Base-by-base conservation (phyloP, 2,888 invertebrate genomes). In the Acronicta psi region DNA sequence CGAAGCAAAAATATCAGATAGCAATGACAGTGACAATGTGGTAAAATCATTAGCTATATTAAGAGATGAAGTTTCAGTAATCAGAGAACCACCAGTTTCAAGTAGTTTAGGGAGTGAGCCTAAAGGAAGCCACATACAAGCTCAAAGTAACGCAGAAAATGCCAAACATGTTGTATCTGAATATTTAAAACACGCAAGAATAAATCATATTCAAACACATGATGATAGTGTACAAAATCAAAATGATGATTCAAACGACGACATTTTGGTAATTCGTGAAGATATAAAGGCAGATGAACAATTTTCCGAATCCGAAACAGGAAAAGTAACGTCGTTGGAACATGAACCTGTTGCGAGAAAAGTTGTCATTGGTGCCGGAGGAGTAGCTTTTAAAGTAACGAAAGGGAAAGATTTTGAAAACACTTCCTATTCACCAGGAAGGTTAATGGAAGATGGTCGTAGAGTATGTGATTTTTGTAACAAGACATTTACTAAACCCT, bases 401-500 rank as follows among this genome's bases (percentile, higher is more conserved):
- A 95, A 95, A 72, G 86, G 95, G 77, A 91, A 95, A 82, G 92
- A 95, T 69, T 93, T 92, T 82, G 83, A 94, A 78, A 86, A 86
- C 45, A 64, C 88, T 34, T 87, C 94, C 4, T 94, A 94, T 75
- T 89, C 95, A 41, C 93, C 94, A 7, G 92, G 95, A 6, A 87
- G 94, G 68, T 94, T 96, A 11, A 95, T 96, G 83, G 96, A 96
- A 81, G 97, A 97, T 80, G 97, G 97, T 0, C 95, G 96, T 54
- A 96, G 97, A 75, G 96, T 97, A 31, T 98, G 98, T 82, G 95
- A 95, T 55, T 97, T 99, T 81, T 99, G 99, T 91, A 96, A 97
- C 75, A 98, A 99, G 90, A 97, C 97, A 52, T 99, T 99, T 91
- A 97, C 96, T 65, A 98, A 99, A 88, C 97, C 98, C 62, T 98